Conservation (phyloP, 2,113 vertebrate genomes). For the Ovibos moschatus region DNA sequence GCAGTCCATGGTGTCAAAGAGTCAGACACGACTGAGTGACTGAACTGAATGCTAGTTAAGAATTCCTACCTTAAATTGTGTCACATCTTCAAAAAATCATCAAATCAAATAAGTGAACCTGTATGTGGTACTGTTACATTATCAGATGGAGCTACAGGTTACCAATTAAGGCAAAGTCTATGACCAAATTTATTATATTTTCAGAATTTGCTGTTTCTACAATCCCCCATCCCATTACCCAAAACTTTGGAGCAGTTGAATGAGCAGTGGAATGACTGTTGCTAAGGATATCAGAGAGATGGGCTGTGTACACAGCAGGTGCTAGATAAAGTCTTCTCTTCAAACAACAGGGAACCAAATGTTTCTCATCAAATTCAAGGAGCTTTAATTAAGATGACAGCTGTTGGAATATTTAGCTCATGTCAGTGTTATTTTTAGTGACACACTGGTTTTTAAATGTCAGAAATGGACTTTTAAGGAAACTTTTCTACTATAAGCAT, state of each 20-base stretch:
- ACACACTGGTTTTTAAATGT: slow-evolving; percentile 61
- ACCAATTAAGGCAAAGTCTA: slow-evolving; percentile 1
- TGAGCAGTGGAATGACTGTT: not conserved
- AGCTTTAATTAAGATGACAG: slow-evolving; percentile 37
- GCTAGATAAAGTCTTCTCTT: slow-evolving; percentile 23
- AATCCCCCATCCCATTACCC: not conserved
- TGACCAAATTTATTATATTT: slow-evolving; percentile 20
- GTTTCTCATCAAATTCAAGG: not conserved
- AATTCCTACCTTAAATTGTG: not conserved
- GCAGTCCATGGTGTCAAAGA: not conserved
- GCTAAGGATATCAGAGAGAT: not conserved
- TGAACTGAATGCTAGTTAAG: not conserved
- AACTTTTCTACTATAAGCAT: slow-evolving; percentile 49
- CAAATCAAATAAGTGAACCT: slow-evolving; percentile 20
- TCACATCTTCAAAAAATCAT: slow-evolving; percentile 20
- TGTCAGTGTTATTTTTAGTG: slow-evolving; percentile 53
- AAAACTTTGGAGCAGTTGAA: slow-evolving; percentile 6
- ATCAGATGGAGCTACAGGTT: slow-evolving; percentile 13
- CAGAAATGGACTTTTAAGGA: slow-evolving; percentile 65
- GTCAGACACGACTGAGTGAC: not conserved
- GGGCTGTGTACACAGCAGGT: not conserved
- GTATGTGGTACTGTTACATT: not conserved
- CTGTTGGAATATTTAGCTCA: not conserved
- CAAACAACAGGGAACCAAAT: not conserved
- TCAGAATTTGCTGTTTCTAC: slow-evolving; percentile 22